Evolutionary conservation across 2,797 vertebrate species (phyloP), one percentile per base, ranked within the genome.

Genomic region (Ptychadena robeensis): DNA sequence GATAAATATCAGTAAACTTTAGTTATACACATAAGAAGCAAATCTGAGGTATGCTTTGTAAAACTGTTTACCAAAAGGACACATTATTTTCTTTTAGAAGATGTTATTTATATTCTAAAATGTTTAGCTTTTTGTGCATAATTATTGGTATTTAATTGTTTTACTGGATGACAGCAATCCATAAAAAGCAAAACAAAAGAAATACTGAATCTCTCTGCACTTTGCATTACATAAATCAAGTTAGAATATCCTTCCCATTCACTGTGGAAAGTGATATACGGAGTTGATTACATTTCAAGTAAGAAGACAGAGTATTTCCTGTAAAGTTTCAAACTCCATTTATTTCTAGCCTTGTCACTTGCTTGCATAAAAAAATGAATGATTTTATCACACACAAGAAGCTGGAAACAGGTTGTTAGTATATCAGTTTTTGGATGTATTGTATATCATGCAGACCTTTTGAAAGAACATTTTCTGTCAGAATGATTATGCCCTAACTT

Each of bases 391-490:
- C 89, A 89, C 90, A 87, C 86, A 86, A 88, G 88, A 91, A 88
- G 87, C 92, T 85, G 88, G 89, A 91, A 90, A 90, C 53, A 90
- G 90, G 89, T 91, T 91, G 89, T 91, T 91, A 81, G 61, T 72
- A 92, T 90, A 90, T 89, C 88, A 88, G 89, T 88, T 91, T 90
- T 88, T 78, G 89, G 90, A 91, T 89, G 91, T 93, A 28, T 57
- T 76, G 81, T 82, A 82, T 63, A 91, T 93, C 91, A 92, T 91
- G 89, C 89, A 91, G 92, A 92, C 91, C 92, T 93, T 92, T 94
- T 92, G 93, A 94, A 93, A 92, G 91, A 89, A 88, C 88, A 86
- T 90, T 91, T 89, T 93, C 90, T 93, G 93, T 93, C 92, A 93
- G 90, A 91, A 92, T 92, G 92, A 93, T 91, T 90, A 91, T 90